Percentiles rank a stretch among this genome's conserved stretches.
These are phyloP conservation scores for Xenopus tropicalis DNA, from an alignment of 2,113 vertebrate species.

Conservation along the genomic window UCB_Xtro_10.0 CM004444.2:99124001-99124500, in stretches of 20 bases:
- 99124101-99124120: too few relatives aligned
- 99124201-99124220: not conserved
- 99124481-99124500: too few relatives aligned
- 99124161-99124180: not conserved
- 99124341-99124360: too few relatives aligned
- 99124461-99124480: too few relatives aligned
- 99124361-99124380: too few relatives aligned
- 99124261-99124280: not conserved
- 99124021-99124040: not conserved
- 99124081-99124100: not conserved
- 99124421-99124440: too few relatives aligned
- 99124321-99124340: too few relatives aligned
- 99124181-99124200: not conserved
- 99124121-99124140: not conserved
- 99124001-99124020: too few relatives aligned
- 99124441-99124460: too few relatives aligned
- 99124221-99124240: not conserved
- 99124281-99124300: not conserved
- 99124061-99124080: not conserved
- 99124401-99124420: too few relatives aligned
- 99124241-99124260: slow-evolving; percentile 3
- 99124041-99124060: not conserved
- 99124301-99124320: too few relatives aligned
- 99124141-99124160: not conserved
- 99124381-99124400: too few relatives aligned